Conservation (phyloP, 2,797 vertebrate genomes). For the Clamator glandarius region DNA sequence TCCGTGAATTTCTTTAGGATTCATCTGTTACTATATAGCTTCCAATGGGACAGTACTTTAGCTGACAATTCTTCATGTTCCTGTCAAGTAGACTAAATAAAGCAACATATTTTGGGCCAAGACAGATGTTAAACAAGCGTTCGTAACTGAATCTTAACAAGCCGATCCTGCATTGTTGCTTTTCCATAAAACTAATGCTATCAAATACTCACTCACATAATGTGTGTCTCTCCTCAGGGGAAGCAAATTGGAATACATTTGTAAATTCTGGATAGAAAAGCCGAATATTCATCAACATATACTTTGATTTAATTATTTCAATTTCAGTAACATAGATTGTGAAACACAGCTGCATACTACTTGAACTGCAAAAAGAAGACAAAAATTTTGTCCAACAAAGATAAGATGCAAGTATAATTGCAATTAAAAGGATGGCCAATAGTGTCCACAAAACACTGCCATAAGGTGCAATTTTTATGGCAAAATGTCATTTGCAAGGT, state of each 20-base stretch:
- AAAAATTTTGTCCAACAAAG: background rate
- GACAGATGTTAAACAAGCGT: background rate
- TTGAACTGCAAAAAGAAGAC: background rate
- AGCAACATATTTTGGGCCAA: background rate
- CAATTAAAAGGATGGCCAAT: background rate
- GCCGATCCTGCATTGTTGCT: background rate
- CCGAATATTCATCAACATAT: background rate
- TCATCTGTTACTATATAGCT: background rate
- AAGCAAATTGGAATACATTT: background rate
- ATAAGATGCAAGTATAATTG: background rate
- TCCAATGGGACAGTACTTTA: background rate
- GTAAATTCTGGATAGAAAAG: background rate
- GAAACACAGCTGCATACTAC: background rate
- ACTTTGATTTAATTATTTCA: slow-evolving; percentile 9
- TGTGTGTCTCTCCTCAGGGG: background rate
- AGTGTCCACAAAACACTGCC: background rate
- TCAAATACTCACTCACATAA: background rate
- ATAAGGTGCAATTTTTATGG: background rate
- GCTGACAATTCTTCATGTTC: background rate
- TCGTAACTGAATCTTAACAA: background rate
- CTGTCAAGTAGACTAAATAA: background rate
- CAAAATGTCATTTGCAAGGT: background rate
- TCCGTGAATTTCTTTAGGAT: background rate
- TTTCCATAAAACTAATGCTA: background rate
- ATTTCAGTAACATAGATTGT: background rate